Base-by-base conservation (phyloP, 2,113 vertebrate species). In the Gnathonemus echidnorhynchus region DNA sequence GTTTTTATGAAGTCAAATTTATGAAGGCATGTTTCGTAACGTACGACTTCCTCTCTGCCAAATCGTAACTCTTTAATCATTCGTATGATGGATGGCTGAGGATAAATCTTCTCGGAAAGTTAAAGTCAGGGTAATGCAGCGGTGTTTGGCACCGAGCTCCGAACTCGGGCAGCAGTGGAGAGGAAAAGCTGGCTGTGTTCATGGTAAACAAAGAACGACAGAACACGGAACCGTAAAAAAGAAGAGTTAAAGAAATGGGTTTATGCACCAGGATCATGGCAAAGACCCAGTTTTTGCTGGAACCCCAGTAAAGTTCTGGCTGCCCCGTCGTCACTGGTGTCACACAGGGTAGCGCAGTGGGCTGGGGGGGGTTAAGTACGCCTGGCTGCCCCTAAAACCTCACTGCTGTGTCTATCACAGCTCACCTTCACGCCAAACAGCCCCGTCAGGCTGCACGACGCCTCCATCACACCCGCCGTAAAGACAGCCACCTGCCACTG, bases 31-130 rank as follows among this genome's bases (percentile, higher is more conserved):
- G 50, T 17, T 56, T 87, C 4, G 27, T 87, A 24, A 87, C 15
- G 19, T 7, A 88, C 19, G 24, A 56, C 87, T 45, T 45, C 84
- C 46, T n/a, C 45, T 42, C 11, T 88, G 87, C 50, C 89, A 85
- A 89, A 62, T 24, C 24, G 35, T 62, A 86, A 58, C 21, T 58
- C 8, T 45, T 89, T 85, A 85, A 89, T 89, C 56, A 62, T 62
- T 66, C 42, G 80, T 45, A 46, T 86, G 84, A 58, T 89, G 77
- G 53, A 85, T 48, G 31, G 42, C 89, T 50, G 17, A 86, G 84
- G n/a, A 50, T 50, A 86, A 86, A 86, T 50, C 84, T 49, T 15
- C n/a, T 3, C 9, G 24, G 42, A 11, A n/a, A 24, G 45, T 49
- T 86, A 48, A 49, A 11, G 17, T 27, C 45, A 13, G 48, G 24